phyloP scores from a whole-genome alignment of 2,113 vertebrate genomes.

The Heloderma charlesbogerti region DNA sequence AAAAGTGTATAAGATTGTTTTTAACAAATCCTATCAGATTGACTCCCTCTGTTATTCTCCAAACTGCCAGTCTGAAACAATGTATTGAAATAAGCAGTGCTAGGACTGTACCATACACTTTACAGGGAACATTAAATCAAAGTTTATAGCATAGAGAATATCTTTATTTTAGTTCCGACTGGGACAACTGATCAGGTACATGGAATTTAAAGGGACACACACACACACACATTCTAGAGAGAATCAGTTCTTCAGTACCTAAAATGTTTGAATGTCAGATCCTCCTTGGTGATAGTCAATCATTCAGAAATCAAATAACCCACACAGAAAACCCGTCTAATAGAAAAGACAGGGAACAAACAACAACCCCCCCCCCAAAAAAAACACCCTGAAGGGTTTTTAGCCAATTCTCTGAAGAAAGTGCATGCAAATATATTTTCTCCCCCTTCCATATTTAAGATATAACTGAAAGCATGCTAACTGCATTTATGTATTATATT shows the following conservation, averaged over 20 bases:
- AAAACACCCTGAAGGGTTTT: background rate
- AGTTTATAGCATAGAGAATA: accelerated
- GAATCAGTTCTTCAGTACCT: background rate
- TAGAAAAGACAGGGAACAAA: accelerated
- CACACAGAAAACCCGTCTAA: accelerated
- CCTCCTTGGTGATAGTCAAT: accelerated
- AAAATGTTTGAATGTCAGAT: background rate
- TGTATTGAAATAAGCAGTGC: background rate
- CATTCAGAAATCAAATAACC: background rate
- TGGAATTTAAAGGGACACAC: conserved; percentile 1
- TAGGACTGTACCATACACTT: background rate
- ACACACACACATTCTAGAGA: background rate
- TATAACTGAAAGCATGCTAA: background rate
- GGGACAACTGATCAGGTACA: background rate
- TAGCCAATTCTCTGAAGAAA: background rate
- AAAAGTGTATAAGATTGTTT: background rate
- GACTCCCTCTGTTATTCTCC: background rate
- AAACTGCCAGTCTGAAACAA: background rate
- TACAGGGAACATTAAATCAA: background rate
- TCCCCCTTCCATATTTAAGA: background rate
- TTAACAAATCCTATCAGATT: background rate
- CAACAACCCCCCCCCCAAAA: too few species aligned
- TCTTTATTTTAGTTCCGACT: background rate
- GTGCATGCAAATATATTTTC: background rate
- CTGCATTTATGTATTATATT: background rate